A percentile compares a stretch with the other conserved stretches of the same genome.
Evolutionary conservation across 2,888 invertebrate genomes (phyloP).

Genomic region (Rhaphigaster nebulosa): DNA sequence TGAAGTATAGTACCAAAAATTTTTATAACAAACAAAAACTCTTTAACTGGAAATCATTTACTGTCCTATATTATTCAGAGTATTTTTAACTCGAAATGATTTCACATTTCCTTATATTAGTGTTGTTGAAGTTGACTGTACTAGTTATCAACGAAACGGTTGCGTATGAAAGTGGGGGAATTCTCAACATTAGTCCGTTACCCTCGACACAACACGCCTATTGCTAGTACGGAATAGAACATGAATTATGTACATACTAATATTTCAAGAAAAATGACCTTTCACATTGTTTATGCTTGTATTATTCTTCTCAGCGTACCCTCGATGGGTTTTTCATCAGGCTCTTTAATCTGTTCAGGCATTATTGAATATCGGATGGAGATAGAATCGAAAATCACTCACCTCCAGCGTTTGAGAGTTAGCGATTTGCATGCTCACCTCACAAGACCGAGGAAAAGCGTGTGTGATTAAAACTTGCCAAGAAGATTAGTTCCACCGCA

Average conservation of each 20-base stretch:
- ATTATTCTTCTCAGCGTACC: neutral
- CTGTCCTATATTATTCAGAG: too few relatives aligned
- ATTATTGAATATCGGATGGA: neutral
- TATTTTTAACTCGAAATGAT: too few relatives aligned
- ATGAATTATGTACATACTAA: constrained; percentile 37
- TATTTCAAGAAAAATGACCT: neutral
- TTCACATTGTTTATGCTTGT: neutral
- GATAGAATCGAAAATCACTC: neutral
- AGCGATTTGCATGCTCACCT: neutral
- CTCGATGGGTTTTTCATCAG: neutral
- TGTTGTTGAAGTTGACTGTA: neutral
- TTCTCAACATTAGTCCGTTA: neutral
- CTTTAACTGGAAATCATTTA: too few relatives aligned
- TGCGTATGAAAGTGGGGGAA: neutral
- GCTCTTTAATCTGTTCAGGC: neutral
- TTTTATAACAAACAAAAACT: too few relatives aligned
- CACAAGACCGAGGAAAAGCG: neutral
- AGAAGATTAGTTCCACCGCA: constrained; percentile 16
- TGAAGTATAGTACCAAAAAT: too few relatives aligned
- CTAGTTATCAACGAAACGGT: neutral
- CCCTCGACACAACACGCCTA: neutral
- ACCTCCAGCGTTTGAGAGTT: neutral
- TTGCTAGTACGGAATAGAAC: neutral
- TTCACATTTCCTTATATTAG: neutral
- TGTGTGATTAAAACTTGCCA: neutral